Conservation (phyloP, 1,140 invertebrate species). For the Euura lappo region DNA sequence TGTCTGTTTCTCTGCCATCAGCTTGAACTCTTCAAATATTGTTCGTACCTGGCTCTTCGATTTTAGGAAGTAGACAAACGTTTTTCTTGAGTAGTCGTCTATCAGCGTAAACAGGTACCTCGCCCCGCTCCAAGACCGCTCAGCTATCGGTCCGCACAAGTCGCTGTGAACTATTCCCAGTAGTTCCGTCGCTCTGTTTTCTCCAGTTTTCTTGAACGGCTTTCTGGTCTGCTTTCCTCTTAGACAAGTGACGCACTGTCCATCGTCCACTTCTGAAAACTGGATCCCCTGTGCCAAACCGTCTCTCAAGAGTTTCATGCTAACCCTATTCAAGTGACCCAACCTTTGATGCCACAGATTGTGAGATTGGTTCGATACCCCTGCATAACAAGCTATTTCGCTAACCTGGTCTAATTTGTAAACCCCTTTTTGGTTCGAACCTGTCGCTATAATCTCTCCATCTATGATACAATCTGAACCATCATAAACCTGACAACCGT, state of each 20-base stretch:
- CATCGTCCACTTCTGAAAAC: slow-evolving; percentile 8
- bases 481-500: neutral
- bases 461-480: neutral
- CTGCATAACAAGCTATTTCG: neutral
- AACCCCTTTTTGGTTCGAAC: neutral
- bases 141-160: neutral
- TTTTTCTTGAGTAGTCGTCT: slow-evolving; percentile 43
- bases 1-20: slow-evolving; percentile 40
- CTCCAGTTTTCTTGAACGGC: slow-evolving; percentile 30
- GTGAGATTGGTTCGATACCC: neutral
- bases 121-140: slow-evolving; percentile 18
- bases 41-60: slow-evolving; percentile 37
- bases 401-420: slow-evolving; percentile 14
- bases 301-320: neutral
- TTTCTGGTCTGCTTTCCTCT: slow-evolving; percentile 36
- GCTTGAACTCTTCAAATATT: slow-evolving; percentile 40
- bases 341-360: neutral
- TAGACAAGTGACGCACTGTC: slow-evolving; percentile 35
- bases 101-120: slow-evolving; percentile 40
- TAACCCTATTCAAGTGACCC: neutral
- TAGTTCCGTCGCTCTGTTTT: neutral
- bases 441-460: neutral
- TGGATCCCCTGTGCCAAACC: neutral
- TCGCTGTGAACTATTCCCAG: slow-evolving; percentile 3
- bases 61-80: slow-evolving; percentile 48